Percentiles rank a stretch among this genome's conserved stretches.
Evolutionary conservation across 2,888 invertebrate genomes (phyloP).

Genomic region (Pogonocherus hispidulus): DNA sequence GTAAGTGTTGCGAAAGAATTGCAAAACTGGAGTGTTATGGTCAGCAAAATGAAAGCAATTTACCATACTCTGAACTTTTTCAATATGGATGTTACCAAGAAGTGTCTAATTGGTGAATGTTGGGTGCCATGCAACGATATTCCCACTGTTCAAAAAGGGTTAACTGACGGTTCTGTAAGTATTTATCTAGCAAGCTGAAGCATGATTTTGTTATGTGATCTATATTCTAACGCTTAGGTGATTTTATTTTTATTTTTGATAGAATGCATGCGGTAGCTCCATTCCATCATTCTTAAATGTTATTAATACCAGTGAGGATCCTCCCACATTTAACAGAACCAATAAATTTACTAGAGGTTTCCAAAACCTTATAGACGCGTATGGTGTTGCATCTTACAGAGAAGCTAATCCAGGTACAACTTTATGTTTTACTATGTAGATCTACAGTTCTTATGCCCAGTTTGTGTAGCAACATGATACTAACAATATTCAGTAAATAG

Average conservation of each 20-base stretch:
- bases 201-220: slow-evolving; percentile 29
- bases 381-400: slow-evolving; percentile 82
- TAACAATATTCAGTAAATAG: too few relatives aligned
- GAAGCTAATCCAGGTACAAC: slow-evolving; percentile 78
- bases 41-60: slow-evolving; percentile 83
- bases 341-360: slow-evolving; percentile 84
- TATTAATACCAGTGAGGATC: slow-evolving; percentile 75
- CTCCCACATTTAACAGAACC: slow-evolving; percentile 81
- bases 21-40: slow-evolving; percentile 89
- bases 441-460: too few relatives aligned
- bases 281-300: slow-evolving; percentile 82
- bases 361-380: slow-evolving; percentile 82
- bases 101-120: slow-evolving; percentile 79
- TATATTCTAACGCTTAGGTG: slow-evolving; percentile 18
- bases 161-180: slow-evolving; percentile 84
- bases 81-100: slow-evolving; percentile 81
- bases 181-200: too few relatives aligned
- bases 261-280: slow-evolving; percentile 75
- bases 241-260: slow-evolving; percentile 44
- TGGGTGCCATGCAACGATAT: slow-evolving; percentile 83
- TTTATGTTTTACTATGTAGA: slow-evolving; percentile 15
- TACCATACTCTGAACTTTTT: slow-evolving; percentile 83
- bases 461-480: background rate
- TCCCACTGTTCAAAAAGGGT: slow-evolving; percentile 80
- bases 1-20: slow-evolving; percentile 89